A percentile compares a stretch with the other conserved stretches of the same genome.
Evolutionary conservation across 2,113 vertebrate species (phyloP).

Genomic region (Leuciscus idus): DNA sequence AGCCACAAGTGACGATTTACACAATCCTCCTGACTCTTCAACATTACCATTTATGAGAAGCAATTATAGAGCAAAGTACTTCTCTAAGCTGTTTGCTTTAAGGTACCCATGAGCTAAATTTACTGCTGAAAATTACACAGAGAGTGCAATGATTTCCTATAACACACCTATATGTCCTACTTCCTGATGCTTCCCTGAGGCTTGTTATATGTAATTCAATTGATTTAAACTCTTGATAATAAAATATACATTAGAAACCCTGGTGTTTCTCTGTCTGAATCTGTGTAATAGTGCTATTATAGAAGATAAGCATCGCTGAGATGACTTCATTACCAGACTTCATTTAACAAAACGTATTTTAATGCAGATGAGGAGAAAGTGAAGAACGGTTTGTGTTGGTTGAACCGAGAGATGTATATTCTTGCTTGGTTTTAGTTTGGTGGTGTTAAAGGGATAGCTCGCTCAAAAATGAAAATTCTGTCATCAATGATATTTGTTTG

Average conservation of each 20-base stretch:
- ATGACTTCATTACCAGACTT: constrained; percentile 65
- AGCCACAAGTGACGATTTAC: constrained; percentile 40
- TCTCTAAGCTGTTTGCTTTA: constrained; percentile 56
- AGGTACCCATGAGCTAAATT: constrained; percentile 67
- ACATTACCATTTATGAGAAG: constrained; percentile 61
- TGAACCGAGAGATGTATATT: not conserved
- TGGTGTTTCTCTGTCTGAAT: constrained; percentile 50
- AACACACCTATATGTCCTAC: constrained; percentile 45
- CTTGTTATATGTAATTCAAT: constrained; percentile 69
- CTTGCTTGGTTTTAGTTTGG: not conserved
- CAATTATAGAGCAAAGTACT: constrained; percentile 60
- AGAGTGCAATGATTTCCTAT: constrained; percentile 53
- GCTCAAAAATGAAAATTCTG: too few relatives aligned
- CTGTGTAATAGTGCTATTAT: constrained; percentile 61
- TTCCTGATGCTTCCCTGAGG: constrained; percentile 56
- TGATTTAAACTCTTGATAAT: constrained; percentile 64
- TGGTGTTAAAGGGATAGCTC: not conserved
- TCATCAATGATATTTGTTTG: too few relatives aligned
- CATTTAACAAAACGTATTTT: constrained; percentile 57
- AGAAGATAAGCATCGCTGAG: constrained; percentile 56
- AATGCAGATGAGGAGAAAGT: constrained; percentile 56
- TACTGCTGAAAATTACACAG: constrained; percentile 65
- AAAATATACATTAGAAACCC: constrained; percentile 64
- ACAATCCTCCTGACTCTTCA: constrained; percentile 45
- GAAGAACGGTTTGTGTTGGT: constrained; percentile 30